Evolutionary conservation across 2,888 invertebrate species (phyloP), one percentile per base, ranked within the genome.

Genomic region (Nomada ruficornis): DNA sequence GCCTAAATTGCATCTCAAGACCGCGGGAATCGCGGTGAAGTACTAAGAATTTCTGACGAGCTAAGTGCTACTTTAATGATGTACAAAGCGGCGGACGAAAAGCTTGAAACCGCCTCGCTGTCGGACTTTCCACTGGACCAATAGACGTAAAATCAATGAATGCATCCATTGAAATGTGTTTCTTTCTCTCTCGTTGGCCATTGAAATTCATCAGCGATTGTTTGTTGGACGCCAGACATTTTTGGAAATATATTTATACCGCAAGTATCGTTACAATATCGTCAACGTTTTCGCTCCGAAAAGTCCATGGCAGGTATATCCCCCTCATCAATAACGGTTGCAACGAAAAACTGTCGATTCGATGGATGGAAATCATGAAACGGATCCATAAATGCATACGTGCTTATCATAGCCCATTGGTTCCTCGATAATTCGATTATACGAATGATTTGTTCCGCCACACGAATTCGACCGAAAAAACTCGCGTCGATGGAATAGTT

Each of bases 341-440:
- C n/a, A 57, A 50, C 42, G 62, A 59, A 70, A 29, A 11, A 67
- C 23, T 13, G 13, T 18, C 23, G 57, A n/a, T 10, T 13, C 68
- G 65, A 26, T 64, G 55, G 54, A 73, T 54, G 54, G 42, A 23
- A 69, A 75, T 59, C 57, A 75, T 73, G 63, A 62, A 69, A 80
- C 47, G 18, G 23, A 70, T 75, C 60, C 60, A 55, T 65, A 60
- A 74, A 69, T 50, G 70, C 55, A 65, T 65, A 68, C 69, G 63
- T 64, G 73, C 79, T 79, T 69, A 79, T 63, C 68, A 79, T 68
- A 59, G 73, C 15, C 55, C 70, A 69, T 47, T 57, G 67, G 70
- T 69, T 57, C 13, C 20, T 72, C 42, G 64, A 72, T 78, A 82
- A 83, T 79, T 79, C 71, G 74, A 79, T 82, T 75, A 71, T n/a